Evolutionary conservation across 1,140 invertebrate species (phyloP), one percentile per base, ranked within the genome.

Genomic region (Acarapis woodi): DNA sequence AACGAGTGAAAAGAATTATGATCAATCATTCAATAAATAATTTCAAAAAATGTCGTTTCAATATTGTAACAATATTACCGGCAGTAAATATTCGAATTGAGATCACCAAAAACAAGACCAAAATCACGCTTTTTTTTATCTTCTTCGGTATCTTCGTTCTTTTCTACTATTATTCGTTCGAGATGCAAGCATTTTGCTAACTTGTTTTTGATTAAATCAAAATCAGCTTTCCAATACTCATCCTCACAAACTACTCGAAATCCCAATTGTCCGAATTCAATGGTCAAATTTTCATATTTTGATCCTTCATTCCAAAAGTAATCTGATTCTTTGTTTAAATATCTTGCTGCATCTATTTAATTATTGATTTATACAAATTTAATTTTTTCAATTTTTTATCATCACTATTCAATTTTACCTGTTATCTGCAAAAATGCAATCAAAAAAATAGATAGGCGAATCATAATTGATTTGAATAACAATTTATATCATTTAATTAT

Each of bases 121-220:
- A 33, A 19, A 15, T 33, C 16, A 4, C 16, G 16, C 10, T n/a
- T n/a, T n/a, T 20, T 12, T 33, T n/a, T 5, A 33, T 33, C 16
- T 10, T 20, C 6, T 18, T 33, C 19, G 3, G 12, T 4, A 6
- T 33, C 32, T 6, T 28, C 77, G 57, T 83, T 76, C 55, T 80
- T 80, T 53, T 66, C 54, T 42, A 22, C 14, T 16, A 28, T 20
- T 4, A 37, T 26, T 14, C 30, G 14, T 5, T 20, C n/a, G 2
- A 37, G 14, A 10, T 28, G 12, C n/a, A 29, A 12, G 30, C 35
- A 37, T 18, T 37, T 15, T 2, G 22, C n/a, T 6, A 37, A 26
- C n/a, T 37, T 14, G 3, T 24, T 14, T 19, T 19, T 28, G 14
- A 37, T 28, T 10, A 26, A 16, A 16, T 37, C 25, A 20, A 37